Conservation (phyloP, 2,797 vertebrate genomes). For the Enteromius viviparus region DNA sequence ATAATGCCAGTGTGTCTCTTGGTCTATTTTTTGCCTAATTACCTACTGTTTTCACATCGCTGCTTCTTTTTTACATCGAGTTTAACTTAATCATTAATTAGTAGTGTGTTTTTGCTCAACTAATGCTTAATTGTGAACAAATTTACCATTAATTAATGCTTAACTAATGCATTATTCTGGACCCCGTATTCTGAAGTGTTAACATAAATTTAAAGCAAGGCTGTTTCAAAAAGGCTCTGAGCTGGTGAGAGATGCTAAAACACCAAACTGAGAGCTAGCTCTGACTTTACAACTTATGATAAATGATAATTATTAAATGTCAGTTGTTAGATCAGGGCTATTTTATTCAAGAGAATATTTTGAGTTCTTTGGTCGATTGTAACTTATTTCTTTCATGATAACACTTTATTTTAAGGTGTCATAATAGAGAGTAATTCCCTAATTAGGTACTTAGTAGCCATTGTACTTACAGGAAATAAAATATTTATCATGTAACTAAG, state of each 20-base stretch:
- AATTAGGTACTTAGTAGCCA: too few species aligned
- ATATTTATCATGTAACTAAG: too few species aligned
- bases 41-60: neutral
- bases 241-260: neutral
- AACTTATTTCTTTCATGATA: neutral
- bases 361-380: neutral
- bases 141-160: too few species aligned
- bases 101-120: too few species aligned
- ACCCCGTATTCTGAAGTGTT: too few species aligned
- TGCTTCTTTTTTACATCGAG: neutral
- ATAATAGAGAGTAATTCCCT: too few species aligned
- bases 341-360: neutral
- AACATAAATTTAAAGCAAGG: neutral
- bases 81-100: neutral
- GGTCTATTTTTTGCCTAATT: neutral
- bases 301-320: neutral
- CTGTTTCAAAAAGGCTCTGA: neutral
- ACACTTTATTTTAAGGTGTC: too few species aligned
- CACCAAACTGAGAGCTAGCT: neutral
- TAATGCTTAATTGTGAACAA: too few species aligned
- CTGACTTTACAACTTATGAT: neutral
- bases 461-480: too few species aligned
- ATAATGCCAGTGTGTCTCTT: conserved; percentile 77
- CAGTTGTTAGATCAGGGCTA: neutral
- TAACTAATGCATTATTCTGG: too few species aligned